Evolutionary conservation across 1,140 invertebrate genomes (phyloP).

Genomic region (Argopecten irradians): DNA sequence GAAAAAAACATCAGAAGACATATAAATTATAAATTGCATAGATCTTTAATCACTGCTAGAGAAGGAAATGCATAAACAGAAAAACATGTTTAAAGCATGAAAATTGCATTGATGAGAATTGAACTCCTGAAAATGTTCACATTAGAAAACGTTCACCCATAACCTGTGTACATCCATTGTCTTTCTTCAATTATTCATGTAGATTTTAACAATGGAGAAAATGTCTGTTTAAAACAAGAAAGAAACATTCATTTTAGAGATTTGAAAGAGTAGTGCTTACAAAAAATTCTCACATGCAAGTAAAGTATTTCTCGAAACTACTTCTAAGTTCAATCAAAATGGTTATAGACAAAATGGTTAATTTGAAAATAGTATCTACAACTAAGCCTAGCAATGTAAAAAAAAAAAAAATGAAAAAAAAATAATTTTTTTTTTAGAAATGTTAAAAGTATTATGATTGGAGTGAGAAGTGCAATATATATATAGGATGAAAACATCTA

Average conservation of each 20-base stretch:
- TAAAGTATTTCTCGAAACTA: background rate
- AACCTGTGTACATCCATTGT: slow-evolving; percentile 8
- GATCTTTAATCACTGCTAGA: slow-evolving; percentile 16
- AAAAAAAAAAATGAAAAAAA: background rate
- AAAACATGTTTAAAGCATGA: slow-evolving; percentile 5
- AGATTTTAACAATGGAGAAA: background rate
- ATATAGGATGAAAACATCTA: too few relatives aligned
- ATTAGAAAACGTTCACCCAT: slow-evolving; percentile 21
- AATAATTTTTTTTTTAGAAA: background rate
- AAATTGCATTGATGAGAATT: slow-evolving; percentile 18
- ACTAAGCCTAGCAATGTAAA: background rate
- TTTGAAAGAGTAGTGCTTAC: background rate
- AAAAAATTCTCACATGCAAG: background rate
- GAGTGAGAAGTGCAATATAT: background rate
- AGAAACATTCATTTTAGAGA: too few relatives aligned
- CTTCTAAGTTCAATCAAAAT: background rate
- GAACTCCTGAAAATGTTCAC: slow-evolving; percentile 21
- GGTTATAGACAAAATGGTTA: background rate
- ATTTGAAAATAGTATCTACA: background rate
- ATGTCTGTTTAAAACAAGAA: background rate
- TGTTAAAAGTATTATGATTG: background rate
- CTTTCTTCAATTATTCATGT: background rate
- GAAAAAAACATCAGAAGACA: slow-evolving; percentile 2
- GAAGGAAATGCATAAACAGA: slow-evolving; percentile 21
- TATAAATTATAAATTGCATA: slow-evolving; percentile 5